A percentile compares a stretch with the other conserved stretches of the same genome.
These are phyloP conservation scores for Phalanger gymnotis DNA, from an alignment of 2,797 vertebrate species.

Conservation along the genomic window DNA sequence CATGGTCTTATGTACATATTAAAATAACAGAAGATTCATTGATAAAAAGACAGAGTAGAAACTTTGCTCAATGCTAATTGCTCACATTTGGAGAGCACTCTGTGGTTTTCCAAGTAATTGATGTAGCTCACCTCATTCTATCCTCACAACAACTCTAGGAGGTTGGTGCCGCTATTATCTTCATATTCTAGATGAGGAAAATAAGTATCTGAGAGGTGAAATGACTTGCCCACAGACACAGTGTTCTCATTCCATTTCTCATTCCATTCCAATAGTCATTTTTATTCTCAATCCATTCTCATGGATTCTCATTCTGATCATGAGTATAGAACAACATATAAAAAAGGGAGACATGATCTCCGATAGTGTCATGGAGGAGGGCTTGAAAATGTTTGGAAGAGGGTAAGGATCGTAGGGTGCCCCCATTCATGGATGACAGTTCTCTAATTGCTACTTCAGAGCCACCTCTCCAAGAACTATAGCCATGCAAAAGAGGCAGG, in stretches of 20 bases:
- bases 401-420: neutral
- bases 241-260: neutral
- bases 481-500: neutral
- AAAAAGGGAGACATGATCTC: neutral
- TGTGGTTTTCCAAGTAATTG: neutral
- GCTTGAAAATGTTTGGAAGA: neutral
- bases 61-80: neutral
- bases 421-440: neutral
- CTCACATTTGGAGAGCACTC: neutral
- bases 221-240: neutral
- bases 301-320: neutral
- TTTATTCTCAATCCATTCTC: neutral
- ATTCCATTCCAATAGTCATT: neutral
- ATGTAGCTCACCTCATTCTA: neutral
- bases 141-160: neutral
- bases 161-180: neutral
- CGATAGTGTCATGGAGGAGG: neutral
- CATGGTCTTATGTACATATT: neutral
- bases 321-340: neutral
- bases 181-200: neutral
- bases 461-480: neutral
- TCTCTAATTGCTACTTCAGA: neutral
- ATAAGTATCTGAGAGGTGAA: neutral
- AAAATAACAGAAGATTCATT: neutral
- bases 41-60: neutral